A percentile compares a stretch with the other conserved stretches of the same genome.
These are phyloP conservation scores for Brachyhypopomus gauderio DNA, from an alignment of 2,113 vertebrate genomes.

Conservation along the genomic window DNA sequence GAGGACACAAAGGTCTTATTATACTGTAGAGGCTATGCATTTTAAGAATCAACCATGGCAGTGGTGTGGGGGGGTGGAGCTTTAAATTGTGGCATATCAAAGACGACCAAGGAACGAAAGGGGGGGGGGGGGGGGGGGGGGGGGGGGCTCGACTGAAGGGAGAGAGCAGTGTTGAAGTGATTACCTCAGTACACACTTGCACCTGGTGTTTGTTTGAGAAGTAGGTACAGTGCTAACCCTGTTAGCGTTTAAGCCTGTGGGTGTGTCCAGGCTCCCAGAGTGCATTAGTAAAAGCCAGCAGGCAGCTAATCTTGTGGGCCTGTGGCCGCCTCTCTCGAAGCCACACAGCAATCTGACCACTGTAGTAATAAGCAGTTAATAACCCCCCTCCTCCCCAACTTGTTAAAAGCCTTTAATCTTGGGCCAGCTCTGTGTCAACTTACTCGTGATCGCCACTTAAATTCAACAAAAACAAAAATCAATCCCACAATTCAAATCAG, in stretches of 20 bases:
- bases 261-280: slow-evolving; percentile 25
- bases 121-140: too few species aligned
- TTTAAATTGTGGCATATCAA: not conserved
- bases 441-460: slow-evolving; percentile 31
- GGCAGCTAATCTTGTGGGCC: slow-evolving; percentile 26
- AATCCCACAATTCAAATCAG: slow-evolving; percentile 29
- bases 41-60: too few species aligned
- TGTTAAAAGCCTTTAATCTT: slow-evolving; percentile 42
- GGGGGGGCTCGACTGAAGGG: not conserved
- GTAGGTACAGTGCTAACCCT: not conserved
- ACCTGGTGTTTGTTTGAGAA: not conserved
- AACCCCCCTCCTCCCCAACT: slow-evolving; percentile 20
- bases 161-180: slow-evolving; percentile 19
- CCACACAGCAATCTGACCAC: slow-evolving; percentile 30
- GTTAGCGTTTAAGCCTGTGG: not conserved
- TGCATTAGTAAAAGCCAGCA: slow-evolving; percentile 27
- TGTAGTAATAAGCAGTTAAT: slow-evolving; percentile 38
- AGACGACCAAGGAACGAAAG: not conserved
- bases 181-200: slow-evolving; percentile 10
- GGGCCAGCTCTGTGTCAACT: slow-evolving; percentile 30
- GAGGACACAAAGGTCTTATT: too few species aligned
- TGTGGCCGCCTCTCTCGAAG: slow-evolving; percentile 21
- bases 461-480: slow-evolving; percentile 11
- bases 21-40: too few species aligned
- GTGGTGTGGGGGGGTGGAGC: not conserved